Evolutionary conservation across 2,113 vertebrate species (phyloP), one percentile per base, ranked within the genome.

Genomic region (Oreochromis aureus): DNA sequence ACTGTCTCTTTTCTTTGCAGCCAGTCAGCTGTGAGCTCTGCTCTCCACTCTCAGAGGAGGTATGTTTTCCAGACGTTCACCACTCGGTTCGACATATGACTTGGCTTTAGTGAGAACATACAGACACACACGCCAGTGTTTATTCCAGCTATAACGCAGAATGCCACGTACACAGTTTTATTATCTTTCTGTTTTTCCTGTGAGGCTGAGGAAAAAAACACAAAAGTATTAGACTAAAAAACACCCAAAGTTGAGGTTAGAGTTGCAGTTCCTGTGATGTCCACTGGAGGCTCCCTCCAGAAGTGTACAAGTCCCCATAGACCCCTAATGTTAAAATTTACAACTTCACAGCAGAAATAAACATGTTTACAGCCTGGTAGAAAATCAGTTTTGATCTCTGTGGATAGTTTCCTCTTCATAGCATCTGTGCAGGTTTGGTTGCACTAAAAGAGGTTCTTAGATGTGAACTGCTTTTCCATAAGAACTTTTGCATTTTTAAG

Each of bases 11-110:
- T 98, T 89, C 97, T 94, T 97, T 98, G 95, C 97, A 99, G 99
- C 97, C 98, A 98, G 95, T 97, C 97, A 96, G 98, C 99, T 93
- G 87, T 99, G 96, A 98, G 96, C 91, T 96, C 98, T 94, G 95
- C 98, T 95, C 98, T 98, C 92, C 99, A 99, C 95, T 98, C 99
- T 90, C 97, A 98, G 94, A 98, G 97, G 96, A 99, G 98, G 98
- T 99, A 96, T 81, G 98, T 98, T 48, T 3, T 6, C 4, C 79
- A 53, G 3, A 56, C 6, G 3, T 34, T 78, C 32, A 10, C 16
- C 22, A 53, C 44, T 85, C 2, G 19, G 12, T 18, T 13, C 4
- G 16, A 44, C 13, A 46, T 6, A 24, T 46, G n/a, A 73, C 5
- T 44, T 19, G 41, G 39, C 69, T 46, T 46, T 27, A 73, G 41